phyloP scores from a whole-genome alignment of 2,113 vertebrate genomes.

The Elachura formosa region DNA sequence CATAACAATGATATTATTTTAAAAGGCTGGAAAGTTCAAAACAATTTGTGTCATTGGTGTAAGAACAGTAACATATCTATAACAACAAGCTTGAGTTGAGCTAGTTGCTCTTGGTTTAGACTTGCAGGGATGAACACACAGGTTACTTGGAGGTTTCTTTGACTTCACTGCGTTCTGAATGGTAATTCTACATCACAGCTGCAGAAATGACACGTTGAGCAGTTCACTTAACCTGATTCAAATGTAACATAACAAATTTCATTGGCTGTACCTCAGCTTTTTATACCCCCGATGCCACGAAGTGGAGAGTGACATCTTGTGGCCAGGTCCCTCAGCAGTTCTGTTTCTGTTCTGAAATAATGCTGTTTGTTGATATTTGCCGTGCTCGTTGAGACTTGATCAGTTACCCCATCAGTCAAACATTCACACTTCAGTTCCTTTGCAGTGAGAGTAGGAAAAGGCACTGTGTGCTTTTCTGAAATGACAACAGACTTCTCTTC shows the following conservation, averaged over 20 bases:
- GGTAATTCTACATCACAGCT: not conserved
- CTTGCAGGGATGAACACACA: not conserved
- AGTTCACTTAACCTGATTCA: not conserved
- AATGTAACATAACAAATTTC: not conserved
- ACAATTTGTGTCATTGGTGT: fast-evolving
- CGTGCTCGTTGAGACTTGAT: not conserved
- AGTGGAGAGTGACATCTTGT: conserved; percentile 36
- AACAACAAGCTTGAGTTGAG: not conserved
- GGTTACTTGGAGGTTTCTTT: not conserved
- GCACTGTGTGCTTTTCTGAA: not conserved
- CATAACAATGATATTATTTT: not conserved
- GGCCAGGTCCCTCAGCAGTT: not conserved
- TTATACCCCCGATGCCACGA: not conserved
- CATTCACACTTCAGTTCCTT: not conserved
- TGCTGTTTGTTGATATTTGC: not conserved
- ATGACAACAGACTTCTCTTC: not conserved
- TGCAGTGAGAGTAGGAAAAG: not conserved
- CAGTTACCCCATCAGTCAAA: not conserved
- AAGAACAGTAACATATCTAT: fast-evolving
- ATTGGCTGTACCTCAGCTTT: not conserved
- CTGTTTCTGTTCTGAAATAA: not conserved
- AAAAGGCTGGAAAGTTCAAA: not conserved
- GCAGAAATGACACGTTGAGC: not conserved
- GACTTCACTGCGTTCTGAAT: not conserved
- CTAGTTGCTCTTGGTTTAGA: not conserved